Evolutionary conservation across 2,888 invertebrate species (phyloP).

Genomic region (Hemicrepidius hirtus): DNA sequence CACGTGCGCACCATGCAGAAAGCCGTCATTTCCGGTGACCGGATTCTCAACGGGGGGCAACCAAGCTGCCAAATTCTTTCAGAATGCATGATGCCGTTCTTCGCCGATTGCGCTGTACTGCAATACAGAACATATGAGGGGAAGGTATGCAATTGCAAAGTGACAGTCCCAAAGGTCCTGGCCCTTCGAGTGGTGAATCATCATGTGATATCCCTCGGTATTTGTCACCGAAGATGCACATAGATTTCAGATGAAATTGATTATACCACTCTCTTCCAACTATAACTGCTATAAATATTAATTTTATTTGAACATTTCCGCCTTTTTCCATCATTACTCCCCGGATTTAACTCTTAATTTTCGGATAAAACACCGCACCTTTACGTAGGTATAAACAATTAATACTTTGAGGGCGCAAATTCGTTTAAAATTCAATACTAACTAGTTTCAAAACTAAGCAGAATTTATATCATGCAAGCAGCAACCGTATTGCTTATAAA

Average conservation of each 20-base stretch:
- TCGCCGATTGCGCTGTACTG: slow-evolving; percentile 48
- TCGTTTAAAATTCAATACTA: slow-evolving; percentile 8
- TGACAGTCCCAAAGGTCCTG: slow-evolving; percentile 56
- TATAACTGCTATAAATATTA: slow-evolving; percentile 34
- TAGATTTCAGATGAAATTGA: slow-evolving; percentile 50
- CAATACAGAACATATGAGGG: slow-evolving; percentile 41
- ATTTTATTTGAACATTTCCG: not conserved
- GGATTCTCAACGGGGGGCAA: slow-evolving; percentile 55
- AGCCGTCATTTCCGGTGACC: slow-evolving; percentile 60
- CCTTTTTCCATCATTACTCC: too few species aligned
- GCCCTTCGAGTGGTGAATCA: slow-evolving; percentile 57
- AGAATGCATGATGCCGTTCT: slow-evolving; percentile 48
- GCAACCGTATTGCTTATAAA: slow-evolving; percentile 45
- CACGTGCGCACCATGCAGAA: slow-evolving; percentile 61
- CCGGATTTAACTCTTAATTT: too few species aligned
- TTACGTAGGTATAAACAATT: not conserved
- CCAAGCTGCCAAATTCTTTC: slow-evolving; percentile 55
- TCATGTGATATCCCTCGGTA: slow-evolving; percentile 51
- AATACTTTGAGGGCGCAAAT: not conserved
- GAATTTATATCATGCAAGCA: slow-evolving; percentile 34
- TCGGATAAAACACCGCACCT: too few species aligned
- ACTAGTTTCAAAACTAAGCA: slow-evolving; percentile 1
- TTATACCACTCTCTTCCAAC: slow-evolving; percentile 9
- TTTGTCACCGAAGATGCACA: slow-evolving; percentile 51
- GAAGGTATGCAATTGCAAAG: slow-evolving; percentile 53